A percentile compares a stretch with the other conserved stretches of the same genome.
Conservation (phyloP, 2,113 vertebrate genomes). For the Cebus imitator region DNA sequence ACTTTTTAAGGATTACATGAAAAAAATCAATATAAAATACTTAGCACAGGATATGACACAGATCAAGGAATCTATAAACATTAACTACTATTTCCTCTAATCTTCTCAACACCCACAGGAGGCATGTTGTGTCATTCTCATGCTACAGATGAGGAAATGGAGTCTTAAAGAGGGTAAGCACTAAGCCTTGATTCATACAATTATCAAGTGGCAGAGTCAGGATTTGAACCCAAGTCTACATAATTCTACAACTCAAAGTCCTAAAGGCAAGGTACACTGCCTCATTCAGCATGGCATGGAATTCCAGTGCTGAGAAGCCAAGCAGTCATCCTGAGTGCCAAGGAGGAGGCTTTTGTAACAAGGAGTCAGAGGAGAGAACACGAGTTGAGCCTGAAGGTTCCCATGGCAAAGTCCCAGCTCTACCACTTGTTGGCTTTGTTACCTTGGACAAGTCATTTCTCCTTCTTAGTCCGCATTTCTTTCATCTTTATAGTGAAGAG, state of each 20-base stretch:
- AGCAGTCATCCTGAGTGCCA: neutral
- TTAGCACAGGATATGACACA: neutral
- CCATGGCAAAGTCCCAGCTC: neutral
- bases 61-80: neutral
- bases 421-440: neutral
- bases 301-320: neutral
- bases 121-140: neutral
- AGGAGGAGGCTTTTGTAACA: neutral
- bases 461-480: neutral
- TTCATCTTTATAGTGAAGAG: neutral
- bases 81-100: neutral
- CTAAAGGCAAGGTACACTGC: neutral
- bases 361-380: neutral
- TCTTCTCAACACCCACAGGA: neutral
- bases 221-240: neutral
- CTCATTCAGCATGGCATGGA: neutral
- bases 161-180: neutral
- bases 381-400: neutral
- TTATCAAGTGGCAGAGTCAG: neutral
- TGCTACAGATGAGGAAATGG: neutral
- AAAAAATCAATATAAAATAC: neutral
- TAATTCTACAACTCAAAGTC: neutral
- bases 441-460: too few species aligned
- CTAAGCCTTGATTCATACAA: neutral
- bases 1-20: neutral